phyloP scores from a whole-genome alignment of 2,797 vertebrate genomes.

The Acropternis orthonyx region DNA sequence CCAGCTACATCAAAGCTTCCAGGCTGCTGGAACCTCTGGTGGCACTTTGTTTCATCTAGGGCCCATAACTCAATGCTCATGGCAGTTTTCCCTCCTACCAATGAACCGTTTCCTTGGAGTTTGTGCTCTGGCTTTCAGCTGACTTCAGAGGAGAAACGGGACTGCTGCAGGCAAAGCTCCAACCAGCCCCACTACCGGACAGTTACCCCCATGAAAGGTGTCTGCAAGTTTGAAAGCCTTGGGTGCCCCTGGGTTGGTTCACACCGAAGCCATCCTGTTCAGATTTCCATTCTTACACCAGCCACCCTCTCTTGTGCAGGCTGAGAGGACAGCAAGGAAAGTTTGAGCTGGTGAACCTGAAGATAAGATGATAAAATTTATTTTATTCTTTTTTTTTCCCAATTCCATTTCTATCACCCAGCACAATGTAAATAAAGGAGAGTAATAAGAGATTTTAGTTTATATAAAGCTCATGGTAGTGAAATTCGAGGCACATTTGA shows the following conservation, averaged over 20 bases:
- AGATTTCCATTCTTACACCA: not conserved
- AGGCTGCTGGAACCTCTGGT: not conserved
- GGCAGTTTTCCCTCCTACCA: not conserved
- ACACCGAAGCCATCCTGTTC: accelerated
- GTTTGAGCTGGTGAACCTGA: not conserved
- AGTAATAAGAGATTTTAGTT: not conserved
- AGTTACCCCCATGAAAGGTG: not conserved
- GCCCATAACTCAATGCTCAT: not conserved
- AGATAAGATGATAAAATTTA: not conserved
- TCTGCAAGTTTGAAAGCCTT: not conserved
- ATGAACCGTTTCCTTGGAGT: not conserved
- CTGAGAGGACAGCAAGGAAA: not conserved
- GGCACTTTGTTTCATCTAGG: slow-evolving; percentile 34
- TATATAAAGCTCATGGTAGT: not conserved
- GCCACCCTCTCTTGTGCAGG: not conserved
- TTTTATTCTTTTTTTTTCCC: not conserved
- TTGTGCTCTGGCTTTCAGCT: not conserved
- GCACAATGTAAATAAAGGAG: not conserved
- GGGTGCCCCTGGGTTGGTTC: not conserved
- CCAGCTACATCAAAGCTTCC: slow-evolving; percentile 51
- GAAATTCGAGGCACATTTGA: not conserved
- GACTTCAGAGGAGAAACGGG: not conserved
- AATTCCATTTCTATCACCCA: not conserved
- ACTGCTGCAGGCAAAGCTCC: not conserved
- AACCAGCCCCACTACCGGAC: not conserved